Percentiles rank a stretch among this genome's conserved stretches.
Evolutionary conservation across 2,113 vertebrate genomes (phyloP).

Genomic region (Nyctibius bracteatus): DNA sequence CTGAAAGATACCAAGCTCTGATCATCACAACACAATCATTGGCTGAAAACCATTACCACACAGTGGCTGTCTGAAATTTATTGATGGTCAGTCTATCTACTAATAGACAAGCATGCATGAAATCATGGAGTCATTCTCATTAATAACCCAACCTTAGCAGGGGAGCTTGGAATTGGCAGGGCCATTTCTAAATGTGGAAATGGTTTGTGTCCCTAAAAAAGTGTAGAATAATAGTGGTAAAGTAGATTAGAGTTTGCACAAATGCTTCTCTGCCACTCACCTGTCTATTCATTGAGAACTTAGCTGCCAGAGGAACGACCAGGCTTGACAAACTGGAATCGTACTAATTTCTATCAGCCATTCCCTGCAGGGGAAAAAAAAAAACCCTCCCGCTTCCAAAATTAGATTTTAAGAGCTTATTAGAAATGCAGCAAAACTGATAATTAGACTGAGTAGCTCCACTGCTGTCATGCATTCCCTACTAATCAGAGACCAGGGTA

Average conservation of each 20-base stretch:
- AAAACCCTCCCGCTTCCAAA: background rate
- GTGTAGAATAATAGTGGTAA: background rate
- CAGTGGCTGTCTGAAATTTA: constrained; percentile 1
- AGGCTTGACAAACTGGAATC: background rate
- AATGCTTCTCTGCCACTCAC: background rate
- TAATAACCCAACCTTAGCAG: background rate
- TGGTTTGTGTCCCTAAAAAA: background rate
- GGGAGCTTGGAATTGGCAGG: background rate
- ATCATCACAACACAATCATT: background rate
- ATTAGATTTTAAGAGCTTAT: constrained; percentile 54
- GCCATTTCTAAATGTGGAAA: background rate
- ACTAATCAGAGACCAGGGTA: constrained; percentile 37
- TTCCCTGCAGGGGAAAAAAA: constrained; percentile 13
- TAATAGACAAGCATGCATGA: background rate
- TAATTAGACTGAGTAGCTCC: constrained; percentile 49
- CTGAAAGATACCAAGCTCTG: background rate
- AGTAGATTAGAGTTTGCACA: background rate
- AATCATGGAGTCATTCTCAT: background rate
- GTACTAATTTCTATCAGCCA: background rate
- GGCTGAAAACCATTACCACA: background rate
- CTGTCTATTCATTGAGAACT: background rate
- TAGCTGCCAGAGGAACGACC: background rate
- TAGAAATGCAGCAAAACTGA: constrained; percentile 34
- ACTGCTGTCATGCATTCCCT: constrained; percentile 51
- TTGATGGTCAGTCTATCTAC: background rate